A percentile compares a stretch with the other conserved stretches of the same genome.
These are phyloP conservation scores for Nothocercus julius DNA, from an alignment of 2,113 vertebrate genomes.

Conservation along the genomic window DNA sequence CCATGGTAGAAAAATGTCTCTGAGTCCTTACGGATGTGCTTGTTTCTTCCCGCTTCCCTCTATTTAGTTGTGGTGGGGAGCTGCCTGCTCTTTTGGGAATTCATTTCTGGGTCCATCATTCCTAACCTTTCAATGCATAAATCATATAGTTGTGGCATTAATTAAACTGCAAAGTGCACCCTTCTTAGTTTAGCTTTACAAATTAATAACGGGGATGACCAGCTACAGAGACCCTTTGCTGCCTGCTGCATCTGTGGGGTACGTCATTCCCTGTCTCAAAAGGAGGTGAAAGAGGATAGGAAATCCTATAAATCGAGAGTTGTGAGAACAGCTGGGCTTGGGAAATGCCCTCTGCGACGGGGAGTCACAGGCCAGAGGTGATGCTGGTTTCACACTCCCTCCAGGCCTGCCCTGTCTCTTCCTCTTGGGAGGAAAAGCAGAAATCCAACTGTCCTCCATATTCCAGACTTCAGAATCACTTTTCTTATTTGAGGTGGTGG, in stretches of 20 bases:
- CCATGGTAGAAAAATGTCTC: neutral
- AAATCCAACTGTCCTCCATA: neutral
- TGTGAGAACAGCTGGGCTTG: neutral
- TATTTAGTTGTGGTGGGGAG: neutral
- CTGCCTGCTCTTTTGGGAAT: neutral
- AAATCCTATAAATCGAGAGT: neutral
- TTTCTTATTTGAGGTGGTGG: neutral
- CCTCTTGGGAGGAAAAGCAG: neutral
- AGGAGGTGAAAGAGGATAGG: neutral
- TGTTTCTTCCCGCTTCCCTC: neutral
- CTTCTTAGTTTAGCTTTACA: neutral
- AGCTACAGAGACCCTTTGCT: neutral
- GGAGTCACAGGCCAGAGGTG: neutral
- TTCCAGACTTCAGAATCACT: neutral
- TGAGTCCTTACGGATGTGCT: neutral
- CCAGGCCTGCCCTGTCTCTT: neutral
- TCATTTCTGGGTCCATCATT: slow-evolving; percentile 32
- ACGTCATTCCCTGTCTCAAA: neutral
- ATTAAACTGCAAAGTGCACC: neutral
- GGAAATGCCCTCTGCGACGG: neutral
- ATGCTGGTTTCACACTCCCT: neutral
- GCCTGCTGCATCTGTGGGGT: neutral
- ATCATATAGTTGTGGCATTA: neutral
- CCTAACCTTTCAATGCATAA: neutral
- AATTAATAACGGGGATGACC: neutral